Base-by-base conservation (phyloP, 2,113 vertebrate genomes). In the Microcebus griseorufus region DNA sequence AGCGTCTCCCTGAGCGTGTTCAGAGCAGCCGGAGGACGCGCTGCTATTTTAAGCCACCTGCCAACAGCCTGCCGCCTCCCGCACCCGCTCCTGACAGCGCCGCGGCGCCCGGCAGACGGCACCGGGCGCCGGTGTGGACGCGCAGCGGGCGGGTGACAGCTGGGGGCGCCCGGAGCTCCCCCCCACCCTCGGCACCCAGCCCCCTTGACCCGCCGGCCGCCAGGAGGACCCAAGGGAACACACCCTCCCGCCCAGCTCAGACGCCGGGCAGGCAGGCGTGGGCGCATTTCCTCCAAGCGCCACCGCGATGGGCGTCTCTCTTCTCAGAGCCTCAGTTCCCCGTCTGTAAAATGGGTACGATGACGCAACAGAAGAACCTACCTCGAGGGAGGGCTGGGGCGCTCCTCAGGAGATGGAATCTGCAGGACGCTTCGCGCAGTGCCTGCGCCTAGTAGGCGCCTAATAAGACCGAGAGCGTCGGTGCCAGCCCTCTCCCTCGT, bases 31-130 rank as follows among this genome's bases (percentile, higher is more conserved):
- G n/a, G n/a, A n/a, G n/a, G n/a, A n/a, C n/a, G n/a, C n/a, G n/a
- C n/a, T n/a, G n/a, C n/a, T n/a, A n/a, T n/a, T n/a, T n/a, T n/a
- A n/a, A n/a, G n/a, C n/a, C n/a, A n/a, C n/a, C n/a, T n/a, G n/a
- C n/a, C n/a, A n/a, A n/a, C n/a, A n/a, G n/a, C n/a, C n/a, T n/a
- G n/a, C 79, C 87, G 62, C 90, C 85, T 42, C n/a, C 81, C 90
- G 92, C 84, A 79, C 0, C 4, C 6, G 79, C 93, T 96, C 90
- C 93, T 87, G 69, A 93, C 83, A 96, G 94, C 23, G 55, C 87
- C 82, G 37, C 55, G 79, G 79, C n/a, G 0, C 69, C 93, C 23
- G 4, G 73, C 70, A 90, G 51, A 64, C 79, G 45, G 75, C 0
- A 0, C 62, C 7, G 55, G 90, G 91, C 11, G 3, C 85, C 25